These are phyloP conservation scores for Oncorhynchus clarkii DNA, from an alignment of 2,113 vertebrate genomes.

Conservation along the genomic window DNA sequence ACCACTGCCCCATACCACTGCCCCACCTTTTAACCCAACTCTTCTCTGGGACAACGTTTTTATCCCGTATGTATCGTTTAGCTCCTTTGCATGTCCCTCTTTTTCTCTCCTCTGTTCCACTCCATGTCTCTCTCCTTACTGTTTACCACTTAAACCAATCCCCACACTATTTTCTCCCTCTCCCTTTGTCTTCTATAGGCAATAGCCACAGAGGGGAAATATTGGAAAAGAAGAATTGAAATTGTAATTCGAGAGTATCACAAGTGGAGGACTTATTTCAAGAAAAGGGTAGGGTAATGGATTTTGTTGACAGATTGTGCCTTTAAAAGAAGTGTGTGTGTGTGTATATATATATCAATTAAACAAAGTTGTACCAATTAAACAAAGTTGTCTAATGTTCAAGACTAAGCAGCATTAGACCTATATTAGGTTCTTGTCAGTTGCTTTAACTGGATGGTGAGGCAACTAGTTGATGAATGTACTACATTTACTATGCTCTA, in stretches of 20 bases:
- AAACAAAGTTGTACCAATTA: too few species aligned
- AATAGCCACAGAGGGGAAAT: conserved; percentile 86
- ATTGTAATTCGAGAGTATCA: conserved; percentile 95
- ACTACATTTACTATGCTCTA: conserved; percentile 4
- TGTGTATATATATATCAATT: too few species aligned
- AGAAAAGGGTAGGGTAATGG: conserved; percentile 84
- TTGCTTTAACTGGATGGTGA: background rate
- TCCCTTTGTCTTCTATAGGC: conserved; percentile 72
- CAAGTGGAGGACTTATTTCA: conserved; percentile 99
- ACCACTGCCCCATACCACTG: background rate
- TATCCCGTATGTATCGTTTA: background rate
- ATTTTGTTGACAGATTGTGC: background rate
- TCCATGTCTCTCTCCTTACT: background rate
- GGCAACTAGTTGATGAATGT: background rate
- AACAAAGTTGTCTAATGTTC: too few species aligned
- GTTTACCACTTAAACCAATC: background rate
- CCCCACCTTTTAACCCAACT: background rate
- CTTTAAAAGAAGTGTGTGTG: too few species aligned
- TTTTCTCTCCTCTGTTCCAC: background rate
- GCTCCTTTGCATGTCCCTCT: background rate
- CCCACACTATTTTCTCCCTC: background rate
- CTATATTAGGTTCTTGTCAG: background rate
- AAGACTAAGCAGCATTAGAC: background rate
- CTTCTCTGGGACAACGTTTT: background rate
- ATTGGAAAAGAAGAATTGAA: conserved; percentile 94